Conservation (phyloP, 1,140 invertebrate genomes). For the Aculops lycopersici region DNA sequence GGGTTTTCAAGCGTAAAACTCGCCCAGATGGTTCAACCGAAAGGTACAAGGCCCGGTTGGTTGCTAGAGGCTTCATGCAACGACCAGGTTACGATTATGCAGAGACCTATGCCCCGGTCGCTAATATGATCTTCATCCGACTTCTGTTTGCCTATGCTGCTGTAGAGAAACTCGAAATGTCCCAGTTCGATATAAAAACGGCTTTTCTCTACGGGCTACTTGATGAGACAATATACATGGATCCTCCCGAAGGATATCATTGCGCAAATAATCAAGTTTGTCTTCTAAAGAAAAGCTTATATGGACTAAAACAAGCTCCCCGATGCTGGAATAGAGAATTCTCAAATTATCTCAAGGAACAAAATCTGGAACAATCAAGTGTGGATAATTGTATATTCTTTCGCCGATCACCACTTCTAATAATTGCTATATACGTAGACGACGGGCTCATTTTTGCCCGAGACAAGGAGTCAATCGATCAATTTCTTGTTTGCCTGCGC, state of each 20-base stretch:
- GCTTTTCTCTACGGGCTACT: too few relatives aligned
- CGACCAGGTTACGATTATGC: too few relatives aligned
- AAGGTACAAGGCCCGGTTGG: slow-evolving; percentile 13
- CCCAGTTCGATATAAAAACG: slow-evolving; percentile 11
- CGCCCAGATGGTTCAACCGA: slow-evolving; percentile 12
- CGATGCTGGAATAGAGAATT: slow-evolving; percentile 13
- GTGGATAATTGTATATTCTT: too few relatives aligned
- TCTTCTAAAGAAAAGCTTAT: slow-evolving; percentile 7
- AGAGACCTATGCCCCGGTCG: too few relatives aligned
- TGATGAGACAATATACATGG: too few relatives aligned
- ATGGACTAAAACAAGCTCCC: slow-evolving; percentile 11
- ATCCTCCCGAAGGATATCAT: too few relatives aligned
- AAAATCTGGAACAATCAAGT: too few relatives aligned
- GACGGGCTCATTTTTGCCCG: slow-evolving; percentile 16
- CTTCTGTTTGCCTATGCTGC: too few relatives aligned
- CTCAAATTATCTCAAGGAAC: too few relatives aligned
- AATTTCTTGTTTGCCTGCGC: background rate
- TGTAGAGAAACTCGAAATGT: too few relatives aligned
- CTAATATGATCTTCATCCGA: too few relatives aligned
- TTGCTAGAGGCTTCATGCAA: too few relatives aligned
- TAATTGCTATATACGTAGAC: slow-evolving; percentile 19
- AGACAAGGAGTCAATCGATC: background rate
- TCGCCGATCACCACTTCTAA: slow-evolving; percentile 7
- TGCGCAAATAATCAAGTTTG: slow-evolving; percentile 12
- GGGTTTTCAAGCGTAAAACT: slow-evolving; percentile 15